Evolutionary conservation across 2,797 vertebrate genomes (phyloP).

Genomic region (Acanthiza pusilla): DNA sequence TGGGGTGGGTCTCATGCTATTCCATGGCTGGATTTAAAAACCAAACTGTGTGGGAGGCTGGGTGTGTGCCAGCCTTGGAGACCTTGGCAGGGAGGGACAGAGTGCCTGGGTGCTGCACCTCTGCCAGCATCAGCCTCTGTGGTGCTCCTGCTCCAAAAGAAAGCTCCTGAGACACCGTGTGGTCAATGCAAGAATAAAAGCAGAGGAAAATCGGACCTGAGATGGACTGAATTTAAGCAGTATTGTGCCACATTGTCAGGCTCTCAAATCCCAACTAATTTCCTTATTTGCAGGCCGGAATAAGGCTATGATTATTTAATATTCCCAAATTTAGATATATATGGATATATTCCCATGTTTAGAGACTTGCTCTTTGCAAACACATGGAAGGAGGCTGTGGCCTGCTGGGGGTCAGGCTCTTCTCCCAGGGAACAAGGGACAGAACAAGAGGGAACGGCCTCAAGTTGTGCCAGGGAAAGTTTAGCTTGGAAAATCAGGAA

Average conservation of each 20-base stretch:
- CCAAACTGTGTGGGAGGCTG: neutral
- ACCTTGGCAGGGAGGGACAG: neutral
- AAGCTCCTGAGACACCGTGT: constrained; percentile 47
- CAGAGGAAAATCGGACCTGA: neutral
- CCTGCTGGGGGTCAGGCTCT: neutral
- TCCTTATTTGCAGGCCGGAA: neutral
- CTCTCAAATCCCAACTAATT: fast-evolving
- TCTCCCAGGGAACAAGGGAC: neutral
- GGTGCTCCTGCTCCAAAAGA: neutral
- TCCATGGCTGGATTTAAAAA: neutral
- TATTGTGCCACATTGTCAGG: neutral
- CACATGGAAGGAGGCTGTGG: neutral
- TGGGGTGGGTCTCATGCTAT: neutral
- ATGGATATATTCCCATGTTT: neutral
- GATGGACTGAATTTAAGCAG: neutral
- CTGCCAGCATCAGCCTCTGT: neutral
- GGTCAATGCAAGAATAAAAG: neutral
- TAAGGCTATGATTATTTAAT: neutral
- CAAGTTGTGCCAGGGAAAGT: neutral
- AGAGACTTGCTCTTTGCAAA: neutral
- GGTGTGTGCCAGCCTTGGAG: neutral
- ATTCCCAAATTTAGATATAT: neutral
- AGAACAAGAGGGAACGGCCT: neutral
- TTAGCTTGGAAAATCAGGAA: neutral
- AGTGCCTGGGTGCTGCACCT: neutral